Percentiles rank a stretch among this genome's conserved stretches.
These are phyloP conservation scores for Diachrysia chrysitis DNA, from an alignment of 2,888 invertebrate genomes.

Conservation along the genomic window DNA sequence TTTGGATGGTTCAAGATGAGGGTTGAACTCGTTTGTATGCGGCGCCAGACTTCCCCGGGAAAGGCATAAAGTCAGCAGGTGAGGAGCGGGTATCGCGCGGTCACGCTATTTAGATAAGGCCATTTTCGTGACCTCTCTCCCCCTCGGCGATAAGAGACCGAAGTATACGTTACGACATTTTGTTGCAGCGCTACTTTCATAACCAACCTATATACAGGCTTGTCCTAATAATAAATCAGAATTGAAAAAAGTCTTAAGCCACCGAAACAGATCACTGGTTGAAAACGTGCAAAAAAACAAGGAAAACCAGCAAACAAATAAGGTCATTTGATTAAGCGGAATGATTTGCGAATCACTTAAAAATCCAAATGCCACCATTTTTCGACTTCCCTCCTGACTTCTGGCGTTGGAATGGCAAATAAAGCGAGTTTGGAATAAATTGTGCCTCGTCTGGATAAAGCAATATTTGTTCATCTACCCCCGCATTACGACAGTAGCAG, in stretches of 20 bases:
- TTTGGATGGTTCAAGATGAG: slow-evolving; percentile 71
- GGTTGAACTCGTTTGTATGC: slow-evolving; percentile 83
- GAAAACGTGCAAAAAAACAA: slow-evolving; percentile 67
- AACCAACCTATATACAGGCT: slow-evolving; percentile 25
- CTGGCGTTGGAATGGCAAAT: slow-evolving; percentile 83
- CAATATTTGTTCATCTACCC: slow-evolving; percentile 89
- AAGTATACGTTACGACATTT: slow-evolving; percentile 69
- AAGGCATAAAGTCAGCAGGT: slow-evolving; percentile 86
- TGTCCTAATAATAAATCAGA: slow-evolving; percentile 19
- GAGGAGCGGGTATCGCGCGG: slow-evolving; percentile 83
- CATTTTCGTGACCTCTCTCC: slow-evolving; percentile 79
- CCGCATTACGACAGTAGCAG: slow-evolving; percentile 85
- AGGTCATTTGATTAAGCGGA: slow-evolving; percentile 86
- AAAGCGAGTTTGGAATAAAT: slow-evolving; percentile 88
- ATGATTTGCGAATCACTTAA: slow-evolving; percentile 87
- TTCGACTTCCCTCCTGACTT: slow-evolving; percentile 80
- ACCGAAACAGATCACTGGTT: slow-evolving; percentile 42
- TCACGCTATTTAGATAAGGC: slow-evolving; percentile 87
- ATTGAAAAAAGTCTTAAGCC: slow-evolving; percentile 28
- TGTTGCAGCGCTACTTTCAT: slow-evolving; percentile 57
- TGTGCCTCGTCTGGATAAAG: slow-evolving; percentile 86
- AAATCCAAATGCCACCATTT: slow-evolving; percentile 85
- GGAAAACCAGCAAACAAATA: slow-evolving; percentile 78
- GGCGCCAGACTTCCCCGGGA: slow-evolving; percentile 78
- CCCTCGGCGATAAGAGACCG: slow-evolving; percentile 73